Conservation (phyloP, 2,113 vertebrate genomes). For the Sphaerodactylus townsendi region DNA sequence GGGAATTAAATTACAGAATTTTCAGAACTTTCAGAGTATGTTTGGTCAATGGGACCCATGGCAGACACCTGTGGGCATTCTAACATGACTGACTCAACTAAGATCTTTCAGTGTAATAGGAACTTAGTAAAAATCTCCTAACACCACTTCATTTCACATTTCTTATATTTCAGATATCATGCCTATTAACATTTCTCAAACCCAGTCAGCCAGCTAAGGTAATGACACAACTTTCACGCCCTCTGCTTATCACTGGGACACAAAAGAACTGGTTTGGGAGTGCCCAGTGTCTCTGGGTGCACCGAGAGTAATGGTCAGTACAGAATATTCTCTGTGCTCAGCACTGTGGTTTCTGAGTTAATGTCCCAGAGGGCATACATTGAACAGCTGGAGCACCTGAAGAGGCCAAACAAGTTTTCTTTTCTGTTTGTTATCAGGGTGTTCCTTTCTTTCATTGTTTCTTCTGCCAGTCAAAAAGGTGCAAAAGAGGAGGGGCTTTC, state of each 20-base stretch:
- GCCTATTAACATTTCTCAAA: background rate
- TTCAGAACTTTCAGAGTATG: too few relatives aligned
- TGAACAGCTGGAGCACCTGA: background rate
- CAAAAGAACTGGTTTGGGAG: background rate
- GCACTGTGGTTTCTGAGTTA: background rate
- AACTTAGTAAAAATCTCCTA: too few relatives aligned
- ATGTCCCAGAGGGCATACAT: background rate
- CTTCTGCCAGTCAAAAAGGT: background rate
- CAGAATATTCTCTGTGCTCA: background rate
- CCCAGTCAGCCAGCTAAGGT: background rate
- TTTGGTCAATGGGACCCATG: too few relatives aligned
- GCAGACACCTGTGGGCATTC: too few relatives aligned
- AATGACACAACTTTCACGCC: background rate
- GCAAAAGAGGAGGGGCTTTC: background rate
- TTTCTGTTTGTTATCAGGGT: constrained; percentile 68
- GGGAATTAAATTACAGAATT: too few relatives aligned
- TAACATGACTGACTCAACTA: too few relatives aligned
- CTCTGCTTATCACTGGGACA: rapidly evolving
- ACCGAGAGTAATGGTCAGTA: background rate
- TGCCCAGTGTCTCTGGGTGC: background rate
- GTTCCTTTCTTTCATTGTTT: constrained; percentile 7
- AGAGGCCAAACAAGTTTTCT: background rate
- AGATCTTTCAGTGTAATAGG: background rate
- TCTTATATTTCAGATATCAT: background rate
- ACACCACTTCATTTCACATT: too few relatives aligned